Evolutionary conservation across 1,140 invertebrate genomes (phyloP).

Genomic region (Drosophila watanabei): DNA sequence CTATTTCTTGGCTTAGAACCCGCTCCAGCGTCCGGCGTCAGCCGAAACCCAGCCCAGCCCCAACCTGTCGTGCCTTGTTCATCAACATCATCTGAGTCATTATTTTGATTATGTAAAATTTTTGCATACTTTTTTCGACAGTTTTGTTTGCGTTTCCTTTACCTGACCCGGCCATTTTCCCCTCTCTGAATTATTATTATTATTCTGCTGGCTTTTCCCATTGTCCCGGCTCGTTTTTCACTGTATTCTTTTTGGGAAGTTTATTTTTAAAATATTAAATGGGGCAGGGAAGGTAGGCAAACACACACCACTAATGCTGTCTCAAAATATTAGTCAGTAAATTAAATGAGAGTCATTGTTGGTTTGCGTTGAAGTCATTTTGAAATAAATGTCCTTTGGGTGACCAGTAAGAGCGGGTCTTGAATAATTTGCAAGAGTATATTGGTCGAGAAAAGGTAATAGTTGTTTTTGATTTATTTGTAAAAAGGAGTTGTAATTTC

Average conservation of each 20-base stretch:
- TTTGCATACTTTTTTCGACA: conserved; percentile 70
- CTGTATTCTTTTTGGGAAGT: conserved; percentile 24
- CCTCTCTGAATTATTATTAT: conserved; percentile 45
- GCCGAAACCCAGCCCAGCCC: neutral
- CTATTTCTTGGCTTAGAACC: conserved; percentile 65
- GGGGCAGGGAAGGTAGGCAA: conserved; percentile 16
- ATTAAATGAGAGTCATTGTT: conserved; percentile 68
- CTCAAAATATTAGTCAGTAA: conserved; percentile 48
- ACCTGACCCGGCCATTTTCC: conserved; percentile 21
- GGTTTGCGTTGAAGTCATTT: conserved; percentile 26
- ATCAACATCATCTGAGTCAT: conserved; percentile 54
- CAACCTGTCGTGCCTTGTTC: neutral
- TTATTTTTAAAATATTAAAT: conserved; percentile 77
- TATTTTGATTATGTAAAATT: conserved; percentile 81
- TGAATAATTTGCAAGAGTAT: neutral
- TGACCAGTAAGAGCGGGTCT: neutral
- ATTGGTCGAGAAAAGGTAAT: neutral
- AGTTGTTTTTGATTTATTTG: neutral
- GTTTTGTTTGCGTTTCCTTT: conserved; percentile 65
- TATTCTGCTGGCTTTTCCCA: conserved; percentile 47
- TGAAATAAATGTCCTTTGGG: neutral
- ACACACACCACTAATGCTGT: conserved; percentile 27
- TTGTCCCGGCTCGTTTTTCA: conserved; percentile 43
- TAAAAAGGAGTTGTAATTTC: neutral
- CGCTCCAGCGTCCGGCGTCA: conserved; percentile 2